Conservation (phyloP, 2,888 invertebrate genomes). For the Cordilura impudica region DNA sequence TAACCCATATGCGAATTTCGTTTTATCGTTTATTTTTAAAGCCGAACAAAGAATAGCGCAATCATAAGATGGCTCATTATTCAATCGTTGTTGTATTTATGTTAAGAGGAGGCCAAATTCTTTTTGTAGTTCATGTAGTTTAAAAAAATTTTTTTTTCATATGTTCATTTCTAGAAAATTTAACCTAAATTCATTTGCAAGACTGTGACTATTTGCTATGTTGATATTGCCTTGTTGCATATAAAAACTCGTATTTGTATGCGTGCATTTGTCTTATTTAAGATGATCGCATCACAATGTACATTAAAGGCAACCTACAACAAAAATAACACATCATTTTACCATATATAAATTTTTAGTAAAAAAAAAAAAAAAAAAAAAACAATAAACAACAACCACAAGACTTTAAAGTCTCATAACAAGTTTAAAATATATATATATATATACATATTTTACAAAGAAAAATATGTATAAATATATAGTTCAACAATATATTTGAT, state of each 20-base stretch:
- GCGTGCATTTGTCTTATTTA: slow-evolving; percentile 5
- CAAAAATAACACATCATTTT: slow-evolving; percentile 33
- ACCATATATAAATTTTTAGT: slow-evolving; percentile 43
- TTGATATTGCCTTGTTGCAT: slow-evolving; percentile 18
- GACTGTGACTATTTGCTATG: neutral
- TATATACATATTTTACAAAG: neutral
- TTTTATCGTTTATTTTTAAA: neutral
- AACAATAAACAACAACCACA: neutral
- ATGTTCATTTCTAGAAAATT: slow-evolving; percentile 17
- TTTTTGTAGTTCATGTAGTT: neutral
- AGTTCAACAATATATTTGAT: slow-evolving; percentile 38
- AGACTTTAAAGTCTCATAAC: slow-evolving; percentile 9
- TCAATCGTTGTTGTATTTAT: neutral
- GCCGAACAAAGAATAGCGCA: no score
- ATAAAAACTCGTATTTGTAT: neutral
- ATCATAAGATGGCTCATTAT: no score
- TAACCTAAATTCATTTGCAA: slow-evolving; percentile 48
- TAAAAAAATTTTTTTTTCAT: neutral
- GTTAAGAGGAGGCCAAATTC: neutral
- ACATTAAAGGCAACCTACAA: neutral
- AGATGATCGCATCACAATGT: slow-evolving; percentile 29
- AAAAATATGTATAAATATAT: slow-evolving; percentile 44
- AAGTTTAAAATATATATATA: slow-evolving; percentile 19
- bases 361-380: neutral
- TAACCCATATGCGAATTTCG: neutral